Percentiles rank a stretch among this genome's conserved stretches.
Evolutionary conservation across 2,113 vertebrate genomes (phyloP).

Genomic region (Archilochus colubris): DNA sequence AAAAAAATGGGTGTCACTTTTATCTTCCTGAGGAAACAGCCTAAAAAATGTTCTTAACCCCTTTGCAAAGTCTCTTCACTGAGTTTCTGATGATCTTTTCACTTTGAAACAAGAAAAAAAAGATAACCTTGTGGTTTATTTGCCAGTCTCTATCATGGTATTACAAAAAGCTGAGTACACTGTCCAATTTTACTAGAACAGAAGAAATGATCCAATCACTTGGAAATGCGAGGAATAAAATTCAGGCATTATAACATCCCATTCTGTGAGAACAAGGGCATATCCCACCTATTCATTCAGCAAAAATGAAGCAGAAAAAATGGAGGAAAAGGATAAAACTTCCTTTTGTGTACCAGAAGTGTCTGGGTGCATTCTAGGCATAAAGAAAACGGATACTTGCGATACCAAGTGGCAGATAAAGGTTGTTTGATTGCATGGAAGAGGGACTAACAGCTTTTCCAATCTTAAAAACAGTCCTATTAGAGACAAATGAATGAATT

Average conservation of each 20-base stretch:
- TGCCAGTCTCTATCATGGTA: not conserved
- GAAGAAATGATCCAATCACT: not conserved
- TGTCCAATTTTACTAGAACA: not conserved
- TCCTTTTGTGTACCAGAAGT: not conserved
- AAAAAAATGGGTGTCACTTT: not conserved
- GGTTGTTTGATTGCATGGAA: slow-evolving; percentile 7
- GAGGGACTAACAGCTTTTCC: slow-evolving; percentile 28
- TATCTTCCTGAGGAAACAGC: not conserved
- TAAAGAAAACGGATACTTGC: not conserved
- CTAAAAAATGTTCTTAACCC: not conserved
- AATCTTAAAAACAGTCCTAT: not conserved
- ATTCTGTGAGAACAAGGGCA: not conserved
- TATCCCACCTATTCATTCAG: not conserved
- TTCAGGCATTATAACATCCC: not conserved
- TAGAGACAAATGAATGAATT: slow-evolving; percentile 18
- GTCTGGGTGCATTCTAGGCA: not conserved
- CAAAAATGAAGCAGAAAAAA: slow-evolving; percentile 26
- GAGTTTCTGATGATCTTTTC: not conserved
- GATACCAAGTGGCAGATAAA: not conserved
- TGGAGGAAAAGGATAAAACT: not conserved
- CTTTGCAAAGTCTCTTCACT: not conserved
- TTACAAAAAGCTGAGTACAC: not conserved
- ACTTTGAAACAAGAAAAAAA: not conserved
- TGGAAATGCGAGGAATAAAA: not conserved
- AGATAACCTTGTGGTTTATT: not conserved